These are phyloP conservation scores for Odontothrips loti DNA, from an alignment of 2,888 invertebrate species.

Conservation along the genomic window DNA sequence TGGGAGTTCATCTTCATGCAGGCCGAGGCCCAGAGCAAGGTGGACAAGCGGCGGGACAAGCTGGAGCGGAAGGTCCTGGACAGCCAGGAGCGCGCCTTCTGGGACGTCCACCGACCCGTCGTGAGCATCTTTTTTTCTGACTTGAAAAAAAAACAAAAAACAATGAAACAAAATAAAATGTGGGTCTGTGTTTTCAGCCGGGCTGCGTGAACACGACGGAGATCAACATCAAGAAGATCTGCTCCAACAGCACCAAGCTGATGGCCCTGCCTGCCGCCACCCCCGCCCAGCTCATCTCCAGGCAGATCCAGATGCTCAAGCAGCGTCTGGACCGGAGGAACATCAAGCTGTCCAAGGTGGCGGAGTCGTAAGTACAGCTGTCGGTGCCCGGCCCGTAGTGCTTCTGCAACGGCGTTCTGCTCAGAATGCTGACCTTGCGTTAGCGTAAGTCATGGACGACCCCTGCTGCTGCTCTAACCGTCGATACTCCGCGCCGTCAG, in stretches of 20 bases:
- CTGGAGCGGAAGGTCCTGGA: slow-evolving; percentile 96
- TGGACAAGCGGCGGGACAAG: slow-evolving; percentile 98
- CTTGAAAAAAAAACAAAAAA: slow-evolving; percentile 1
- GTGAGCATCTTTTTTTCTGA: slow-evolving; percentile 50
- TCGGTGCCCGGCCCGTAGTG: not conserved
- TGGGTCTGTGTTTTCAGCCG: slow-evolving; percentile 63
- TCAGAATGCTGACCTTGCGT: no score
- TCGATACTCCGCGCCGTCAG: not conserved
- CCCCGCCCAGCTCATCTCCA: slow-evolving; percentile 10
- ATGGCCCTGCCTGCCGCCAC: slow-evolving; percentile 4
- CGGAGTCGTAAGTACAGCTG: slow-evolving; percentile 73
- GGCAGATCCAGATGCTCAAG: slow-evolving; percentile 68
- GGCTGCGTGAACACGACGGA: slow-evolving; percentile 99
- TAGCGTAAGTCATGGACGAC: not conserved
- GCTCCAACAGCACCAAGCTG: slow-evolving; percentile 48
- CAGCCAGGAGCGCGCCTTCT: slow-evolving; percentile 98
- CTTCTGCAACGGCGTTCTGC: no score
- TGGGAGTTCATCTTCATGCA: slow-evolving; percentile 99
- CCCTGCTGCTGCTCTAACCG: not conserved
- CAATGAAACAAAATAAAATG: slow-evolving; percentile 29
- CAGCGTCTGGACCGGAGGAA: slow-evolving; percentile 80
- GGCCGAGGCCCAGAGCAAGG: slow-evolving; percentile 86
- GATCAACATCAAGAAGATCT: slow-evolving; percentile 95
- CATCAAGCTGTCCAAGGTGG: slow-evolving; percentile 88
- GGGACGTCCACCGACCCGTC: slow-evolving; percentile 99